Conservation (phyloP, 2,797 vertebrate genomes). For the Phataginus tricuspis region DNA sequence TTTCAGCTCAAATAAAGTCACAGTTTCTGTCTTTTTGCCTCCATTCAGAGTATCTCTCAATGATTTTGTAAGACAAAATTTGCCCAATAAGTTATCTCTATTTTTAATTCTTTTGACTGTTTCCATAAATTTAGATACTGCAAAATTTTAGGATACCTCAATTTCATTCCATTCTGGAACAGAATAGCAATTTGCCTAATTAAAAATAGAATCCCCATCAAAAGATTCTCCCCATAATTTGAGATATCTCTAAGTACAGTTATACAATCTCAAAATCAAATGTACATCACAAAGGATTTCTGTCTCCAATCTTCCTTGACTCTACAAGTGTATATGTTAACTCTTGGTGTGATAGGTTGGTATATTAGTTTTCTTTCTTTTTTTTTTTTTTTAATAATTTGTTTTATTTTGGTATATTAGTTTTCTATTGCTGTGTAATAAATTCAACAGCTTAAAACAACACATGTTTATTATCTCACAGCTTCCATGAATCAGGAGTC, state of each 20-base stretch:
- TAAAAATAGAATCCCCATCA: neutral
- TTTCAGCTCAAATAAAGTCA: neutral
- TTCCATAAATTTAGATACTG: neutral
- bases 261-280: neutral
- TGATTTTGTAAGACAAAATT: neutral
- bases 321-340: neutral
- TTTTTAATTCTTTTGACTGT: neutral
- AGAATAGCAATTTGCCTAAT: neutral
- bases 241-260: neutral
- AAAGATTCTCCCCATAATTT: neutral
- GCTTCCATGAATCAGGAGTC: neutral
- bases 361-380: neutral
- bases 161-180: neutral
- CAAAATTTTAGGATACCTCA: neutral
- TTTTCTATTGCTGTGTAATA: neutral
- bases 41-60: neutral
- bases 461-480: neutral
- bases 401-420: neutral
- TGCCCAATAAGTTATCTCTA: neutral
- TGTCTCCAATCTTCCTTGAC: neutral
- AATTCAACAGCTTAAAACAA: neutral
- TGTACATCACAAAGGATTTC: neutral
- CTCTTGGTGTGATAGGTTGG: neutral
- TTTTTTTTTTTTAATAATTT: no score
- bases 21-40: neutral